Conservation (phyloP, 2,888 invertebrate genomes). For the Dromius quadrimaculatus region DNA sequence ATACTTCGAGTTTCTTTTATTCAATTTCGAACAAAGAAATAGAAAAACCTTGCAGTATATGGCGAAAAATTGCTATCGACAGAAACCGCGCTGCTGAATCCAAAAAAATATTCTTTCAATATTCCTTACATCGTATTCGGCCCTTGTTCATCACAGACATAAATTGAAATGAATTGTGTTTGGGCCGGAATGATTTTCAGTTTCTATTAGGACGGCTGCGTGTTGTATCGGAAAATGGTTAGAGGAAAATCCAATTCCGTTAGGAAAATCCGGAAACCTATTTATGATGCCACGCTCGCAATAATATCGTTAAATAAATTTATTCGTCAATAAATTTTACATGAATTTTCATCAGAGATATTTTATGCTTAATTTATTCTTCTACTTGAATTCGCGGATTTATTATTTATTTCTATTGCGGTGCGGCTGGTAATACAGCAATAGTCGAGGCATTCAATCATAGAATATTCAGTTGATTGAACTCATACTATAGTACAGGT, state of each 20-base stretch:
- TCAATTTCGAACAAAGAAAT: no score
- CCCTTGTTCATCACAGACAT: constrained; percentile 32
- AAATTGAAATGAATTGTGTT: constrained; percentile 51
- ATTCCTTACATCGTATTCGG: no score
- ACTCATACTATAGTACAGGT: no score
- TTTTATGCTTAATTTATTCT: constrained; percentile 38
- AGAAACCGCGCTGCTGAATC: not conserved
- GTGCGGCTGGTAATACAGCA: no score
- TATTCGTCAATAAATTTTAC: constrained; percentile 49
- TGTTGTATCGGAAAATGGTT: constrained; percentile 51
- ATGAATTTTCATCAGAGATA: constrained; percentile 44
- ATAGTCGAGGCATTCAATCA: no score
- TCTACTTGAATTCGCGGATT: constrained; percentile 29
- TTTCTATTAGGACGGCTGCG: constrained; percentile 41
- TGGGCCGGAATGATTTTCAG: constrained; percentile 47
- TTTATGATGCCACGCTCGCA: constrained; percentile 50
- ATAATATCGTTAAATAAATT: constrained; percentile 52
- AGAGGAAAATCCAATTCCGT: constrained; percentile 49
- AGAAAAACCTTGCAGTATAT: not conserved
- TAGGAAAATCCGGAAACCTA: constrained; percentile 48
- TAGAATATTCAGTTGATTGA: no score
- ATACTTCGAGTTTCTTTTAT: no score
- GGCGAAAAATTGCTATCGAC: constrained; percentile 5
- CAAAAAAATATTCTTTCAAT: constrained; percentile 22
- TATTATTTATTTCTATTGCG: constrained; percentile 38